These are phyloP conservation scores for Diadegma fenestrale DNA, from an alignment of 2,888 invertebrate species.

Conservation along the genomic window DNA sequence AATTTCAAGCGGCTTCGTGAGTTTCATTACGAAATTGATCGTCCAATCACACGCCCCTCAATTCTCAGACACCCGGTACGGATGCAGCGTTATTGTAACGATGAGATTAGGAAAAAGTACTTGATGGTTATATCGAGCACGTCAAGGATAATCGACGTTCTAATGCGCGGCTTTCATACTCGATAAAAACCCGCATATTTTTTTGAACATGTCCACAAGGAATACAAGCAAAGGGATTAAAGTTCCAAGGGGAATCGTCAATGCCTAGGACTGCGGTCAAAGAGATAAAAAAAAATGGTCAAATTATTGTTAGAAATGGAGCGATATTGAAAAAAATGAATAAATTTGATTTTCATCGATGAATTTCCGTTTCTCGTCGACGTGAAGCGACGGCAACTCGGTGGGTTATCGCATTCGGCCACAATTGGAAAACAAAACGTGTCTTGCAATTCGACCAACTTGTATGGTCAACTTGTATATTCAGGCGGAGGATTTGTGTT, in stretches of 20 bases:
- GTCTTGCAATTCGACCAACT: slow-evolving; percentile 1
- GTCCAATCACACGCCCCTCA: not conserved
- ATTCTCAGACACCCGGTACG: not conserved
- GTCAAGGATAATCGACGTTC: slow-evolving; percentile 39
- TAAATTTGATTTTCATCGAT: not conserved
- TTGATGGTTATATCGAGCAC: slow-evolving; percentile 15
- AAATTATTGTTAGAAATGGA: not conserved
- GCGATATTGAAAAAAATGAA: not conserved
- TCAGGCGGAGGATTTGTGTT: slow-evolving; percentile 35
- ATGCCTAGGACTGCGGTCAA: not conserved
- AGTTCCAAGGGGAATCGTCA: not conserved
- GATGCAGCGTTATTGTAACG: not conserved
- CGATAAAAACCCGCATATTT: slow-evolving; percentile 35
- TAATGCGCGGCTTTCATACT: slow-evolving; percentile 22
- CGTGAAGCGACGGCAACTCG: not conserved
- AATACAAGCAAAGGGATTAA: slow-evolving; percentile 34
- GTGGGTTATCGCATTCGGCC: not conserved
- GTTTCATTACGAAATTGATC: not conserved
- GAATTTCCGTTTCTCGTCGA: not conserved
- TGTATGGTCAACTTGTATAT: slow-evolving; percentile 8
- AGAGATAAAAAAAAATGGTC: not conserved
- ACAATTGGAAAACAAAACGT: slow-evolving; percentile 13
- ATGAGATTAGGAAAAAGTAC: slow-evolving; percentile 12
- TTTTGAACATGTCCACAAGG: slow-evolving; percentile 1
- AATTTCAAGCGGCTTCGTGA: not conserved